A percentile compares a stretch with the other conserved stretches of the same genome.
Evolutionary conservation across 2,113 vertebrate genomes (phyloP).

Genomic region (Hymenochirus boettgeri): DNA sequence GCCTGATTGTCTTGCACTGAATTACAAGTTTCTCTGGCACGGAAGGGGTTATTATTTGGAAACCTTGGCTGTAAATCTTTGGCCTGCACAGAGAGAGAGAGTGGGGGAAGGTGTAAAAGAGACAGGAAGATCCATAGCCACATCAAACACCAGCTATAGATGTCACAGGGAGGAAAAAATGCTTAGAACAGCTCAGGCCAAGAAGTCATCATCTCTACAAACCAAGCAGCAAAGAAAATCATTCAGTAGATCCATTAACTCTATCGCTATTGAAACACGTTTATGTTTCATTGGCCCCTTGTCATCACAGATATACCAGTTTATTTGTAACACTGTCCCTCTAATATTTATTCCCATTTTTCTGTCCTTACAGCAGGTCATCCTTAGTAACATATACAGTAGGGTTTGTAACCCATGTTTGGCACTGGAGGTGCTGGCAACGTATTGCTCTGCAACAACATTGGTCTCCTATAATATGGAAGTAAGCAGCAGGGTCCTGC

Average conservation of each 20-base stretch:
- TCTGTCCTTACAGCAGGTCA: not conserved
- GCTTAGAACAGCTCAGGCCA: constrained; percentile 4
- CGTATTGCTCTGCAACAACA: constrained; percentile 27
- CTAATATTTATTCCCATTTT: not conserved
- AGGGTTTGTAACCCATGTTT: not conserved
- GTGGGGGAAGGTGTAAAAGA: not conserved
- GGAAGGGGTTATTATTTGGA: constrained; percentile 12
- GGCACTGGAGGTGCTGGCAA: not conserved
- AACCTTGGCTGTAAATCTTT: constrained; percentile 12
- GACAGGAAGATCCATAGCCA: not conserved
- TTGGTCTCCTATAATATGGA: not conserved
- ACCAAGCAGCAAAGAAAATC: constrained; percentile 1
- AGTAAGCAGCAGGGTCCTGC: constrained; percentile 32
- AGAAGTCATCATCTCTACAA: constrained; percentile 12
- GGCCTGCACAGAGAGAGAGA: not conserved
- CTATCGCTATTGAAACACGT: constrained; percentile 12
- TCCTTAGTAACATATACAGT: not conserved
- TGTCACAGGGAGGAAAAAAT: not conserved
- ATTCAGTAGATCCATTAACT: constrained; percentile 7
- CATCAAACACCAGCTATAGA: constrained; percentile 26
- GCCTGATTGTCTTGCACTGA: constrained; percentile 8
- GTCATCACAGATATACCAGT: not conserved
- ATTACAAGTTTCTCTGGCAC: constrained; percentile 3
- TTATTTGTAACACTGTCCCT: constrained; percentile 5
- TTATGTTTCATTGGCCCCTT: constrained; percentile 23